Evolutionary conservation across 2,113 vertebrate species (phyloP).

Genomic region (Chauna torquata): DNA sequence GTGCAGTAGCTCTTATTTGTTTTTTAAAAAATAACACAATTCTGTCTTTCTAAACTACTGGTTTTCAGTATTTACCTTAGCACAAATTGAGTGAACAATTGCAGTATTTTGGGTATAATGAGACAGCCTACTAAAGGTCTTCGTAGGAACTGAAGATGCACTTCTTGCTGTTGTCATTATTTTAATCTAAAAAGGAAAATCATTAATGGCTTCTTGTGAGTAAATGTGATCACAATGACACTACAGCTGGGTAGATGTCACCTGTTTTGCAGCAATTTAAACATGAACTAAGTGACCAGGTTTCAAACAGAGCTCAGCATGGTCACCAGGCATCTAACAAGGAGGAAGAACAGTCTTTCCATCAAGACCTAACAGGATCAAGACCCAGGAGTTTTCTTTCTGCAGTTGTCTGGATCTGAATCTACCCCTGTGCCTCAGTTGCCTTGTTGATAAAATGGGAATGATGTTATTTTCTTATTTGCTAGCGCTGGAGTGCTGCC

Average conservation of each 20-base stretch:
- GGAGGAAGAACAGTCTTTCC: background rate
- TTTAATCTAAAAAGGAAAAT: background rate
- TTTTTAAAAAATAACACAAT: background rate
- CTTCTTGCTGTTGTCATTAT: background rate
- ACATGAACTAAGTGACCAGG: background rate
- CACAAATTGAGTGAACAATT: background rate
- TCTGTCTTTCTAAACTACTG: background rate
- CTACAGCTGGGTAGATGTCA: background rate
- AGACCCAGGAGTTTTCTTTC: background rate
- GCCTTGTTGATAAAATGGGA: background rate
- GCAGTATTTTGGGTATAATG: background rate
- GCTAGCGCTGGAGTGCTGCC: background rate
- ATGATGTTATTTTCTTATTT: background rate
- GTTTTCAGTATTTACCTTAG: background rate
- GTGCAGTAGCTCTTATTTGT: background rate
- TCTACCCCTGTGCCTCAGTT: constrained; percentile 6
- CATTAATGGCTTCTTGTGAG: background rate
- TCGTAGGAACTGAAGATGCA: background rate
- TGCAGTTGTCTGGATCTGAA: background rate
- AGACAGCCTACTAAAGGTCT: background rate
- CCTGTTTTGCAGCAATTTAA: background rate
- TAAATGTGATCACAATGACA: background rate
- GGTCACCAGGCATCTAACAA: background rate
- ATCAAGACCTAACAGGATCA: background rate
- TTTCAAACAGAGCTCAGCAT: background rate